Percentiles rank a stretch among this genome's conserved stretches.
Conservation (phyloP, 2,888 invertebrate genomes). For the Hofmannophila pseudospretella region DNA sequence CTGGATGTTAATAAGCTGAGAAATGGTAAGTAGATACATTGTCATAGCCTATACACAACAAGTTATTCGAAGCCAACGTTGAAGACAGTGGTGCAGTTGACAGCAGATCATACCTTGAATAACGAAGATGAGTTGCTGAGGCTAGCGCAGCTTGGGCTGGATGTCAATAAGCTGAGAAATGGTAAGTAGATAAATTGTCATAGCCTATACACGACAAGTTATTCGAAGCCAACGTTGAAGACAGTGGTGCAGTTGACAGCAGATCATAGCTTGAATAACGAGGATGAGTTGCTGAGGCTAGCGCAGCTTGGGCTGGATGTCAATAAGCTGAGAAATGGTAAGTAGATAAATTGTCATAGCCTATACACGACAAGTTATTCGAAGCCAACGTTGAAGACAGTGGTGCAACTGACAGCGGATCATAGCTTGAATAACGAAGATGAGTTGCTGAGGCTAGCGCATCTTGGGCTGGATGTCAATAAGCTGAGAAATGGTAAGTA, state of each 20-base stretch:
- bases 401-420: too few relatives aligned
- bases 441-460: too few relatives aligned
- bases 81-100: conserved; percentile 88
- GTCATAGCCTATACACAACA: conserved; percentile 86
- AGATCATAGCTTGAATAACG: conserved; percentile 91
- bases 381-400: too few relatives aligned
- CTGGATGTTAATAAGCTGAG: conserved; percentile 83
- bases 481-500: too few relatives aligned
- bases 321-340: conserved; percentile 82
- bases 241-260: conserved; percentile 87
- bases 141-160: conserved; percentile 85
- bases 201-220: conserved; percentile 86
- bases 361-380: background rate
- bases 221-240: conserved; percentile 93
- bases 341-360: conserved; percentile 20
- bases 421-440: too few relatives aligned
- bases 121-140: conserved; percentile 92
- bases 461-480: too few relatives aligned
- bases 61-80: conserved; percentile 91
- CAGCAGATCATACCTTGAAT: conserved; percentile 89
- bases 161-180: conserved; percentile 82
- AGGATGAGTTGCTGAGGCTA: conserved; percentile 88
- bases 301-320: conserved; percentile 86
- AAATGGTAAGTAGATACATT: conserved; percentile 77
- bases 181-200: conserved; percentile 79